Base-by-base conservation (phyloP, 2,888 invertebrate species). In the Microdon myrmicae region DNA sequence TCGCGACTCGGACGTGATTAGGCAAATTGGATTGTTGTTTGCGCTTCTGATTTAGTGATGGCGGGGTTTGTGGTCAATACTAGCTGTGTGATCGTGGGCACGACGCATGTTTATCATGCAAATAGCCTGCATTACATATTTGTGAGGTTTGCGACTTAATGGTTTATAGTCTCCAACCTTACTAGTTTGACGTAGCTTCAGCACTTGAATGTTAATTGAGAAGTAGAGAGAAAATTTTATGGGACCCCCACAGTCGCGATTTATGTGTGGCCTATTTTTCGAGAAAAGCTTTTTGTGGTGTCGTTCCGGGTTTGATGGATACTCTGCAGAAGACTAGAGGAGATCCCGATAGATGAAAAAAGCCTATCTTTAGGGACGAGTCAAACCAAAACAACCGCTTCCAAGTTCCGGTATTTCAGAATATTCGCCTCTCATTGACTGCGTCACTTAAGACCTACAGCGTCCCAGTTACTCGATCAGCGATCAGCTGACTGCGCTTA, bases 331-430 rank as follows among this genome's bases (percentile, higher is more conserved):
- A n/a, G n/a, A n/a, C n/a, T n/a, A n/a, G n/a, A n/a, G n/a, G n/a
- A n/a, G n/a, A n/a, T n/a, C n/a, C n/a, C n/a, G n/a, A n/a, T n/a
- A n/a, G n/a, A n/a, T n/a, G n/a, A n/a, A n/a, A n/a, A n/a, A n/a
- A n/a, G n/a, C n/a, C n/a, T n/a, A n/a, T n/a, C n/a, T n/a, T n/a
- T n/a, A n/a, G n/a, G n/a, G n/a, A n/a, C n/a, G n/a, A n/a, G n/a
- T n/a, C n/a, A n/a, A n/a, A n/a, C 25, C 32, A 44, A 44, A 39
- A 55, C 55, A 51, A 49, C 49, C n/a, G n/a, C n/a, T n/a, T 41
- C 45, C 61, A 51, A 64, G 64, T 53, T 64, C 64, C 64, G 58
- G 64, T 47, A 47, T 47, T 56, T 64, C n/a, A n/a, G n/a, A n/a
- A 58, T 51, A 49, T 41, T n/a, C 12, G 31, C 26, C n/a, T 26